Evolutionary conservation across 2,113 vertebrate species (phyloP).

Genomic region (Crotalus viridis): DNA sequence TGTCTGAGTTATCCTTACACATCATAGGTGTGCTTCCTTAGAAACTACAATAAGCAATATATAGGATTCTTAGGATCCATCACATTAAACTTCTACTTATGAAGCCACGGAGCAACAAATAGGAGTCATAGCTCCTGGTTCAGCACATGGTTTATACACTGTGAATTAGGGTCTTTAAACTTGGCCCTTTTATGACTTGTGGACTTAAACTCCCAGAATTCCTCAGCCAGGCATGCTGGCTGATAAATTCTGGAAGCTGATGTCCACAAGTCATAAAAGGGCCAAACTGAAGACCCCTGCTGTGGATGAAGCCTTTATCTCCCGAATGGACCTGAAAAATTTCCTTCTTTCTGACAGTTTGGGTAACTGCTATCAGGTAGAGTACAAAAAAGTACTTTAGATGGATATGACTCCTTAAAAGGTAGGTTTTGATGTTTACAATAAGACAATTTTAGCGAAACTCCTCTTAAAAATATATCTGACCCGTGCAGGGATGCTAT

Average conservation of each 20-base stretch:
- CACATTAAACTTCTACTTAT: not conserved
- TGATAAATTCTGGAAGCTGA: no score
- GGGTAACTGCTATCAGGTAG: not conserved
- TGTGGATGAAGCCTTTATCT: not conserved
- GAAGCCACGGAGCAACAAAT: not conserved
- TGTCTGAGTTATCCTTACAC: not conserved
- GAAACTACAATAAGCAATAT: not conserved
- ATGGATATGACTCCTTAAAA: not conserved
- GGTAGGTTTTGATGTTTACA: not conserved
- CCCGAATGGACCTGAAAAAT: not conserved
- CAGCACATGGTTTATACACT: not conserved
- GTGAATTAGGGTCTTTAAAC: no score
- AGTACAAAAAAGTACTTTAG: not conserved
- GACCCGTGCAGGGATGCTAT: no score
- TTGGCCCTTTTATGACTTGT: no score
- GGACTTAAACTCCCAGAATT: no score
- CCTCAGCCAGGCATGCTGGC: no score
- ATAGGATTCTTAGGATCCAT: not conserved
- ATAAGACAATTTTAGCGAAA: not conserved
- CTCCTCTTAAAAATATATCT: not conserved
- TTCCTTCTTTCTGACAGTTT: not conserved
- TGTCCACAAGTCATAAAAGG: no score
- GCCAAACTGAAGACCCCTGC: no score
- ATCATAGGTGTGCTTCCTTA: not conserved
- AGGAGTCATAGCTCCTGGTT: not conserved